A percentile compares a stretch with the other conserved stretches of the same genome.
phyloP scores from a whole-genome alignment of 2,888 invertebrate genomes.

The Miltochrista miniata region DNA sequence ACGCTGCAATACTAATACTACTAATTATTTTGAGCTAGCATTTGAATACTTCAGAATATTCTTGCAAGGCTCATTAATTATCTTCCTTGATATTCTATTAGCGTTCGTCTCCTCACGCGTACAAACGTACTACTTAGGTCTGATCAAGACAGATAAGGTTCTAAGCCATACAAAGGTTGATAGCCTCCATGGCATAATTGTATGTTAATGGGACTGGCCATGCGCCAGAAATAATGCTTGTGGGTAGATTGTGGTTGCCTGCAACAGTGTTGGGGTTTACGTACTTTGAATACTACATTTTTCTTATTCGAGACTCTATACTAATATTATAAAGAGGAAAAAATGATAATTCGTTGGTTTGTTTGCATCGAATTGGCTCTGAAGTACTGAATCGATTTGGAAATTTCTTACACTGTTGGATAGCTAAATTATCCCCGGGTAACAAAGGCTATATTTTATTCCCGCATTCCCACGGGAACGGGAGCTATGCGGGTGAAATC shows the following conservation, averaged over 20 bases:
- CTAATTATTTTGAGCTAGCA: no score
- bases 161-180: background rate
- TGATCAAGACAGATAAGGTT: background rate
- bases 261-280: background rate
- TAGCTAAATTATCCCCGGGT: no score
- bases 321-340: no score
- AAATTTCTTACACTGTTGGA: no score
- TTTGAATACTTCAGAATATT: background rate
- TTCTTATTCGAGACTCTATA: no score
- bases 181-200: background rate
- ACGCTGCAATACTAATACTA: no score
- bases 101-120: background rate
- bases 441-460: no score
- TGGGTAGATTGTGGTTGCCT: background rate
- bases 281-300: background rate
- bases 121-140: background rate
- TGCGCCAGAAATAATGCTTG: background rate
- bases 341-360: no score
- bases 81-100: conserved; percentile 1
- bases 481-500: no score
- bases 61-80: background rate
- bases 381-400: no score
- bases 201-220: background rate
- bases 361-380: no score
- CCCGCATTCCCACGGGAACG: no score